phyloP scores from a whole-genome alignment of 2,888 invertebrate genomes.

The Flexamia atlantica region DNA sequence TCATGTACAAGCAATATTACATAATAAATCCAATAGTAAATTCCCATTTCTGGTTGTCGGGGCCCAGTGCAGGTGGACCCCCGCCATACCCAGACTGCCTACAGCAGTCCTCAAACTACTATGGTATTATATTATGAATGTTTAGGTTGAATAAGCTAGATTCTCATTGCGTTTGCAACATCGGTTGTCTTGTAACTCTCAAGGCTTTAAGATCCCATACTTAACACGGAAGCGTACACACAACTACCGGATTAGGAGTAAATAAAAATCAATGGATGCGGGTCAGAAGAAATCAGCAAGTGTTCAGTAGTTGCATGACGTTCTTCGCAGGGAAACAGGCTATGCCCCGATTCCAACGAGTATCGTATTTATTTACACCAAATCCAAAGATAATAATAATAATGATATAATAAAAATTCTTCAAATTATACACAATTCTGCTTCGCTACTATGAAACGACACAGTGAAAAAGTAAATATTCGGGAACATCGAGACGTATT shows the following conservation, averaged over 20 bases:
- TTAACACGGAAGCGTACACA: constrained; percentile 67
- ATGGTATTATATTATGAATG: constrained; percentile 67
- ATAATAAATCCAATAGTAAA: constrained; percentile 66
- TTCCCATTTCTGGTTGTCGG: constrained; percentile 60
- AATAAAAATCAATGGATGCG: constrained; percentile 65
- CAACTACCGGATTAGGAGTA: constrained; percentile 67
- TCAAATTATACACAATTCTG: constrained; percentile 64
- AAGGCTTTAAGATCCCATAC: constrained; percentile 67
- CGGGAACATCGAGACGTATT: constrained; percentile 64
- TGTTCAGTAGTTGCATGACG: constrained; percentile 63
- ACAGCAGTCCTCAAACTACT: constrained; percentile 67
- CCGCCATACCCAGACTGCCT: constrained; percentile 67
- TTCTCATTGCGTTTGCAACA: constrained; percentile 63
- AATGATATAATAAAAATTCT: constrained; percentile 64
- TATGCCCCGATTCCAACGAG: constrained; percentile 59
- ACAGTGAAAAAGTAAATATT: constrained; percentile 64
- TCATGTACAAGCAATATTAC: constrained; percentile 83
- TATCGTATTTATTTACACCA: constrained; percentile 63
- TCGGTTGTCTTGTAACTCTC: constrained; percentile 61
- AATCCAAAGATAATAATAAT: constrained; percentile 64
- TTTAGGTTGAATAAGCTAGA: constrained; percentile 66
- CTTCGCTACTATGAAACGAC: constrained; percentile 63
- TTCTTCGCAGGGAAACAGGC: constrained; percentile 62
- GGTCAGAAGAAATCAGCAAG: constrained; percentile 56
- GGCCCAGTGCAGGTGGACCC: constrained; percentile 52